Evolutionary conservation across 2,797 vertebrate species (phyloP).

Genomic region (Eutrigla gurnardus): DNA sequence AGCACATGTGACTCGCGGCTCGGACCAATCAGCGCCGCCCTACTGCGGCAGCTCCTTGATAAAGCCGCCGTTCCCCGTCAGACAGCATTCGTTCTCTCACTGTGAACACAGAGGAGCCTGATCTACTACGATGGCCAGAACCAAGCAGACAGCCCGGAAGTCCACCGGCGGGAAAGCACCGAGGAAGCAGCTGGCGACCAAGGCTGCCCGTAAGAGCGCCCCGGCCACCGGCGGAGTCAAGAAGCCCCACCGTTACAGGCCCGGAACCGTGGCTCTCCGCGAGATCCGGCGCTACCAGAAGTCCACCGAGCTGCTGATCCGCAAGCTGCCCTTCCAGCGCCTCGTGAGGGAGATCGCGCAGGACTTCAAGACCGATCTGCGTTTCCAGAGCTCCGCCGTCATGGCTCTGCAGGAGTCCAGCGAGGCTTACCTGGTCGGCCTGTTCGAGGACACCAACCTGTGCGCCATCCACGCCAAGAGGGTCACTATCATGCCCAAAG

Average conservation of each 20-base stretch:
- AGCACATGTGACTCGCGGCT: not conserved
- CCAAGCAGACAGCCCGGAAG: slow-evolving; percentile 14
- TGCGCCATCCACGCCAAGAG: slow-evolving; percentile 38
- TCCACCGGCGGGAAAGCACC: slow-evolving; percentile 35
- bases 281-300: slow-evolving; percentile 38
- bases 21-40: not conserved
- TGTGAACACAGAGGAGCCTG: not conserved
- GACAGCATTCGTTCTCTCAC: not conserved
- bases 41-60: not conserved
- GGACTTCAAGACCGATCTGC: slow-evolving; percentile 21
- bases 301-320: slow-evolving; percentile 36
- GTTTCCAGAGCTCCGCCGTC: slow-evolving; percentile 31
- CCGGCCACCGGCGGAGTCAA: slow-evolving; percentile 12
- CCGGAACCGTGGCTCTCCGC: slow-evolving; percentile 23
- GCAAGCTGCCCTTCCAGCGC: slow-evolving; percentile 36
- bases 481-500: slow-evolving; percentile 36
- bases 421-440: slow-evolving; percentile 31
- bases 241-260: slow-evolving; percentile 17
- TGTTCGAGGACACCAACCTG: slow-evolving; percentile 37
- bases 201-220: slow-evolving; percentile 8
- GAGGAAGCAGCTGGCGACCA: slow-evolving; percentile 23
- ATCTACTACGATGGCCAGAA: not conserved
- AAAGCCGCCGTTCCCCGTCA: not conserved
- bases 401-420: slow-evolving; percentile 34
- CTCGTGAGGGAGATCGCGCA: slow-evolving; percentile 27